Conservation (phyloP, 2,888 invertebrate genomes). For the Ceratothoa steindachneri region DNA sequence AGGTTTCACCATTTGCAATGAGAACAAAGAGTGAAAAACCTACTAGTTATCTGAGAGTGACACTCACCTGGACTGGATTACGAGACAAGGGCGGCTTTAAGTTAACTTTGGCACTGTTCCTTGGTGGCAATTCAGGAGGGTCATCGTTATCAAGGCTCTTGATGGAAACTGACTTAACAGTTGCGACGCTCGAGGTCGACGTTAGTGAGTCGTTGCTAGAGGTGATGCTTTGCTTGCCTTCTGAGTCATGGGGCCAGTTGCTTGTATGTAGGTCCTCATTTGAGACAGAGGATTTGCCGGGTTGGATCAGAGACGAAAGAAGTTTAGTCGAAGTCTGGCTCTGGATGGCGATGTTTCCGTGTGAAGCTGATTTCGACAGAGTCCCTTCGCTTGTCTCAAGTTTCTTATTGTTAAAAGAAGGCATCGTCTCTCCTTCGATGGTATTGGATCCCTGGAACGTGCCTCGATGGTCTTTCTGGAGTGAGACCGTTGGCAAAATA, state of each 20-base stretch:
- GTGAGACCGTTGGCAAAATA: not conserved
- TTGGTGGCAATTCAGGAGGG: slow-evolving; percentile 37
- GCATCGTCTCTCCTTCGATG: not conserved
- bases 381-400: slow-evolving; percentile 28
- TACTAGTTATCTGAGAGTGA: not conserved
- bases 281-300: slow-evolving; percentile 34
- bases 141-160: slow-evolving; percentile 36
- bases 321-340: slow-evolving; percentile 11
- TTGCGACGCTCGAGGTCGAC: slow-evolving; percentile 49
- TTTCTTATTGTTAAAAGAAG: slow-evolving; percentile 30
- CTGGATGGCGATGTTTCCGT: slow-evolving; percentile 25
- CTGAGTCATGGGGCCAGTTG: slow-evolving; percentile 35
- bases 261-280: slow-evolving; percentile 32
- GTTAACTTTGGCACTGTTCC: slow-evolving; percentile 26
- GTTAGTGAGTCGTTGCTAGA: slow-evolving; percentile 50
- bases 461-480: slow-evolving; percentile 23
- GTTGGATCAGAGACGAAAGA: slow-evolving; percentile 28
- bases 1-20: too few species aligned
- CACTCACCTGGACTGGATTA: slow-evolving; percentile 35
- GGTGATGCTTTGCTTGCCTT: slow-evolving; percentile 44
- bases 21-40: too few species aligned
- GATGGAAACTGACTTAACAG: slow-evolving; percentile 49
- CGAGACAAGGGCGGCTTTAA: slow-evolving; percentile 39
- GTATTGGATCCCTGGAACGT: slow-evolving; percentile 1
- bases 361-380: slow-evolving; percentile 39